These are phyloP conservation scores for Paedocypris micromegethes DNA, from an alignment of 2,797 vertebrate genomes.

Conservation along the genomic window DNA sequence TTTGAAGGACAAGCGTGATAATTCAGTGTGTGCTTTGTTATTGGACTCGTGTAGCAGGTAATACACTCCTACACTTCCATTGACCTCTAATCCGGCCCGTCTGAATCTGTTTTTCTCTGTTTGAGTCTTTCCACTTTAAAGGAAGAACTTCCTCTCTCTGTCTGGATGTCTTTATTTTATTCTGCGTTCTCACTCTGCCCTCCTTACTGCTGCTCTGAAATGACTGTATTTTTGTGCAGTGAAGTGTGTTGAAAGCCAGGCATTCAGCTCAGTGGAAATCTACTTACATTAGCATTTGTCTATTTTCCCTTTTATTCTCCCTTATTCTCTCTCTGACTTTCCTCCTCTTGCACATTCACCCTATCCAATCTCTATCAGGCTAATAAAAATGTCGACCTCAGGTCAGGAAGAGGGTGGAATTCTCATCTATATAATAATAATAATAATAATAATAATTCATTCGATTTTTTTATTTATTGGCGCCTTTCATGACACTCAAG, in stretches of 20 bases:
- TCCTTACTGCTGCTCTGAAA: conserved; percentile 27
- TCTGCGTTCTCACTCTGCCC: background rate
- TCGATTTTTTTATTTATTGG: too few species aligned
- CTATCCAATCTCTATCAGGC: conserved; percentile 23
- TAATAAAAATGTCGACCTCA: conserved; percentile 21
- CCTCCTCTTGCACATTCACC: background rate
- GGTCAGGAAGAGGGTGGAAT: too few species aligned
- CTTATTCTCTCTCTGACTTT: conserved; percentile 5
- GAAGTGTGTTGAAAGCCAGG: conserved; percentile 48
- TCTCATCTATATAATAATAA: too few species aligned
- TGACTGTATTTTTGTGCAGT: conserved; percentile 49
- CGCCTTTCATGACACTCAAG: too few species aligned
- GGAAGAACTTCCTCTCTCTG: conserved; percentile 2
- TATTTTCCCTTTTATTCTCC: conserved; percentile 18
- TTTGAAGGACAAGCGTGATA: too few species aligned
- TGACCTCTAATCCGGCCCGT: conserved; percentile 22
- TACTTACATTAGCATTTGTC: conserved; percentile 45
- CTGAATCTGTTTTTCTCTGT: conserved; percentile 6
- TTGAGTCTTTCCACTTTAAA: conserved; percentile 3
- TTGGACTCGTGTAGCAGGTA: background rate
- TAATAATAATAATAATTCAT: too few species aligned
- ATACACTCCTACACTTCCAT: conserved; percentile 22
- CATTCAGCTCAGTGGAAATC: conserved; percentile 38
- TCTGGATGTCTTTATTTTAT: background rate
- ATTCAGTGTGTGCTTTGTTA: too few species aligned